These are phyloP conservation scores for Caranx ignobilis DNA, from an alignment of 2,113 vertebrate genomes.

Conservation along the genomic window DNA sequence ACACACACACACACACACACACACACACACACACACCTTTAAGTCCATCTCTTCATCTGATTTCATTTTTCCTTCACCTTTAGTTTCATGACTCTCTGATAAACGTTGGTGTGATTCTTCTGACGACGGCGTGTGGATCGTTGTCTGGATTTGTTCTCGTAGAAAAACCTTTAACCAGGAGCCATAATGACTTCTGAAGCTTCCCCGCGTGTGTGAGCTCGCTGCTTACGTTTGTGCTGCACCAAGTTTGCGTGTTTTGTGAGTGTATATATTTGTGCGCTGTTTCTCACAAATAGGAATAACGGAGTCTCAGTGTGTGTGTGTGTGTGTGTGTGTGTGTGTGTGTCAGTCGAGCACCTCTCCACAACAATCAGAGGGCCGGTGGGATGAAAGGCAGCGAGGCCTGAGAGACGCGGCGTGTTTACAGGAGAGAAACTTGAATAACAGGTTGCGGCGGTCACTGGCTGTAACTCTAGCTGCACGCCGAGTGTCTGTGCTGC, in stretches of 20 bases:
- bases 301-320: conserved; percentile 19
- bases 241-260: conserved; percentile 35
- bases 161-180: too few relatives aligned
- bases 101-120: too few relatives aligned
- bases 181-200: too few relatives aligned
- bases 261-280: conserved; percentile 43
- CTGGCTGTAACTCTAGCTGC: conserved; percentile 67
- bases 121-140: too few relatives aligned
- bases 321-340: conserved; percentile 41
- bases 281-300: conserved; percentile 21
- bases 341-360: conserved; percentile 44
- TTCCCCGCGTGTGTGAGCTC: conserved; percentile 1
- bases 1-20: neutral
- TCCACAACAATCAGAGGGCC: conserved; percentile 70
- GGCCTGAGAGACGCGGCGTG: conserved; percentile 57
- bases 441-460: conserved; percentile 65
- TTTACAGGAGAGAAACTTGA: conserved; percentile 69
- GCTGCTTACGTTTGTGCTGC: conserved; percentile 42
- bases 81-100: too few relatives aligned
- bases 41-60: too few relatives aligned
- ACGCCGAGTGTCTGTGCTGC: conserved; percentile 37
- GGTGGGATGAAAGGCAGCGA: conserved; percentile 69
- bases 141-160: too few relatives aligned
- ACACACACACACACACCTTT: neutral
- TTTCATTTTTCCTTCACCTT: too few relatives aligned